Evolutionary conservation across 1,140 invertebrate genomes (phyloP).

Genomic region (Aphidius gifuensis): DNA sequence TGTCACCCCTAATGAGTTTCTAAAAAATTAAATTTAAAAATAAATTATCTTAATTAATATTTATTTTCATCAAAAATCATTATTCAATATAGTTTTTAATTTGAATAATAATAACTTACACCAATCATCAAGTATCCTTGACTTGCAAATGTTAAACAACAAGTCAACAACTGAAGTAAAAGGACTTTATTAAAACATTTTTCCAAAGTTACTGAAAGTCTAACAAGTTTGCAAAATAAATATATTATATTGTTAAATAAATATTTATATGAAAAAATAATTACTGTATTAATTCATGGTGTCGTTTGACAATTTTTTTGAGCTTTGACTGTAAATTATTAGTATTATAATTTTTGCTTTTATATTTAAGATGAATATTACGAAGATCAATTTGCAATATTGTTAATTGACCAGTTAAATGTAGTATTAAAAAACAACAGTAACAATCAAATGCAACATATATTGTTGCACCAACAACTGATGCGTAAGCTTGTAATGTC

Average conservation of each 20-base stretch:
- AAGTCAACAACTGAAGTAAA: constrained; percentile 23
- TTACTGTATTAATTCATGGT: constrained; percentile 27
- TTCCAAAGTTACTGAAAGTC: constrained; percentile 37
- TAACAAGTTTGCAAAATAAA: constrained; percentile 6
- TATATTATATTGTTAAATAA: constrained; percentile 35
- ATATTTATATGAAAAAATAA: too few species aligned
- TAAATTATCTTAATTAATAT: too few species aligned
- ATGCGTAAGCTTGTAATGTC: constrained; percentile 13
- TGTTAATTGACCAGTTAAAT: constrained; percentile 27
- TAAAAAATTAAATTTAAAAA: too few species aligned
- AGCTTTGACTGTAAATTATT: constrained; percentile 6
- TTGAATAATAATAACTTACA: too few species aligned
- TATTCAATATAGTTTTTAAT: too few species aligned
- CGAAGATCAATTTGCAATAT: constrained; percentile 11
- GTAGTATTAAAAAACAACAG: constrained; percentile 25
- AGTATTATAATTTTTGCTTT: neutral
- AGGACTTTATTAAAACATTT: constrained; percentile 31
- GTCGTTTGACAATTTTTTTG: constrained; percentile 18
- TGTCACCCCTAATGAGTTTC: too few species aligned
- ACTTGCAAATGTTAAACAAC: constrained; percentile 25
- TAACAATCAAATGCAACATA: constrained; percentile 27
- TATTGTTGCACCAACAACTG: constrained; percentile 17
- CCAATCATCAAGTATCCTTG: constrained; percentile 25
- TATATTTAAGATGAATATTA: constrained; percentile 3
- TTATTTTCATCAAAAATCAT: too few species aligned